Evolutionary conservation across 2,888 invertebrate species (phyloP), one percentile per base, ranked within the genome.

Genomic region (Synergus itoensis): DNA sequence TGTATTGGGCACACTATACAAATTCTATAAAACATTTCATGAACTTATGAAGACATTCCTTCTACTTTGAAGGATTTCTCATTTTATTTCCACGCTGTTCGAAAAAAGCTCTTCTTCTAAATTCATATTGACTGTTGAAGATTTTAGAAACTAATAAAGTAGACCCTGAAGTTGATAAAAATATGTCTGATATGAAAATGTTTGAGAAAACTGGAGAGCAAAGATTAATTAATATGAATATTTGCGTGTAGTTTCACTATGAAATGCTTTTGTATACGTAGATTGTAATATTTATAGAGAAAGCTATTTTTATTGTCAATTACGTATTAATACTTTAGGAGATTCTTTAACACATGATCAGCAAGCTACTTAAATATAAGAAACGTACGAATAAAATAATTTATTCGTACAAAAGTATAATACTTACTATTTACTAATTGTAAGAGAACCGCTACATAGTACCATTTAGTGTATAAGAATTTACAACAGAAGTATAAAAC

Each of bases 401-500:
- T 14, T 48, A 48, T 36, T 36, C 36, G 36, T 36, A 36, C 36
- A 0, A 36, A 36, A 36, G 5, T 36, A 36, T 36, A 36, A 36
- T 36, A 36, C n/a, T 53, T 7, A 53, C 16, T 53, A 14, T n/a
- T 53, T 8, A 53, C 2, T n/a, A 53, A n/a, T 53, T n/a, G n/a
- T 9, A 53, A n/a, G 53, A n/a, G 53, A 53, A 53, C 53, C 53
- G 53, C 53, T 53, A 53, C 53, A 53, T 53, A n/a, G 53, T n/a
- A 53, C n/a, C n/a, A 9, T n/a, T 16, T 53, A 53, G 53, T 53
- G 9, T n/a, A 7, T 53, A 53, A 53, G 53, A n/a, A 53, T 53
- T n/a, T n/a, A n/a, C 2, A 53, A n/a, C n/a, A n/a, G 53, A 53
- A 53, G n/a, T 28, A 36, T 36, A 36, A 36, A 36, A 36, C 5